Evolutionary conservation across 2,888 invertebrate species (phyloP).

Genomic region (Phaedon cochleariae): DNA sequence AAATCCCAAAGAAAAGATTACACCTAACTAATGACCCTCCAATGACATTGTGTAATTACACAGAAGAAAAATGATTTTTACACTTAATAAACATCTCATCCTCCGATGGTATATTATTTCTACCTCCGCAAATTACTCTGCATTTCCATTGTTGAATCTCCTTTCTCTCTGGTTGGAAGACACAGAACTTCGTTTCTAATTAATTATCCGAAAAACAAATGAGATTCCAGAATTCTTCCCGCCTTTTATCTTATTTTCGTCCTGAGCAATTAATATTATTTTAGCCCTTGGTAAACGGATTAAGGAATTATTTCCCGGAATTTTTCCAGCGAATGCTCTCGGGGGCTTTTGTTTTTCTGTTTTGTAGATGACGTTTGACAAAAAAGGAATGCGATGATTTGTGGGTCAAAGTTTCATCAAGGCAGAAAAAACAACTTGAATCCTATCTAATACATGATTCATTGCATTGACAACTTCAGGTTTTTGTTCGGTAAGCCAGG

Average conservation of each 20-base stretch:
- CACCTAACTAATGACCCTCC: conserved; percentile 43
- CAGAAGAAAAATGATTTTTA: conserved; percentile 51
- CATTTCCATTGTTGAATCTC: conserved; percentile 49
- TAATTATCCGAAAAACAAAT: conserved; percentile 60
- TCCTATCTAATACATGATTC: too few relatives aligned
- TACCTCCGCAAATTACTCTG: conserved; percentile 35
- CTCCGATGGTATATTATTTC: conserved; percentile 31
- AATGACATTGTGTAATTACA: conserved; percentile 58
- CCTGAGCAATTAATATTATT: conserved; percentile 56
- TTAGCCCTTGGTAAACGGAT: conserved; percentile 40
- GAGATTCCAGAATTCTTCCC: conserved; percentile 56
- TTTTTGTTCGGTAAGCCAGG: too few relatives aligned
- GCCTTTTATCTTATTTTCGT: conserved; percentile 49
- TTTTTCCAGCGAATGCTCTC: too few relatives aligned
- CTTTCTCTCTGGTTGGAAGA: conserved; percentile 38
- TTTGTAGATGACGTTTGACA: too few relatives aligned
- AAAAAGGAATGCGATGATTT: background rate
- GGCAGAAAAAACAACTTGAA: too few relatives aligned
- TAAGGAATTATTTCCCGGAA: conserved; percentile 18
- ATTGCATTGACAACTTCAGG: too few relatives aligned
- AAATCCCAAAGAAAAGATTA: conserved; percentile 33
- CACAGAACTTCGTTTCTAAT: conserved; percentile 57
- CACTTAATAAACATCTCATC: conserved; percentile 53
- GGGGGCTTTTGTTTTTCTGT: too few relatives aligned
- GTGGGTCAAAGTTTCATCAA: too few relatives aligned